Percentiles rank a stretch among this genome's conserved stretches.
Evolutionary conservation across 2,113 vertebrate species (phyloP).

Genomic region (Guaruba guarouba): DNA sequence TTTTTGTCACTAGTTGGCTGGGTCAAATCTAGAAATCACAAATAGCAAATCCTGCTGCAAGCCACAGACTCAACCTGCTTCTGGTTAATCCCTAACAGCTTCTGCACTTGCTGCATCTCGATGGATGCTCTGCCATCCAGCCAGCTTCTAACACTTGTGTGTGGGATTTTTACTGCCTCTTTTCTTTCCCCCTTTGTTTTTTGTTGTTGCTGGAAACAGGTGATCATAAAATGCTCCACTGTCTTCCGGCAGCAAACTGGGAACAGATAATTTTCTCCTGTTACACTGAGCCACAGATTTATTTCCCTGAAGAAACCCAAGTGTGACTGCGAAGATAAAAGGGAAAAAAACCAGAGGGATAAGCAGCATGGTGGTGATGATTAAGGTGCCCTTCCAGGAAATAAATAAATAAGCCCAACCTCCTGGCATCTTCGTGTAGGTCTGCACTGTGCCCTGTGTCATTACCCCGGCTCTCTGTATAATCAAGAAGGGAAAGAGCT

Average conservation of each 20-base stretch:
- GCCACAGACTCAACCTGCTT: not conserved
- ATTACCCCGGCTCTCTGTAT: not conserved
- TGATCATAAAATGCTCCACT: not conserved
- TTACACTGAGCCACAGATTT: not conserved
- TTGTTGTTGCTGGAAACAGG: not conserved
- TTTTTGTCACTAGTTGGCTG: not conserved
- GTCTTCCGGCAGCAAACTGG: not conserved
- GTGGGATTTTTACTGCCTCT: not conserved
- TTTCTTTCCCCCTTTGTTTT: not conserved
- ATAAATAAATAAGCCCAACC: conserved; percentile 5
- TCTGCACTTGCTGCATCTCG: fast-evolving
- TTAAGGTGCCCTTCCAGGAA: conserved; percentile 28
- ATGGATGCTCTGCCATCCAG: not conserved
- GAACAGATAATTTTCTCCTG: not conserved
- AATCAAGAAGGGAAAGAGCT: not conserved
- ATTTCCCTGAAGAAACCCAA: conserved; percentile 16
- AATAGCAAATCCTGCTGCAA: not conserved
- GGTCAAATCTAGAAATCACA: not conserved
- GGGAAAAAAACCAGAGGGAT: not conserved
- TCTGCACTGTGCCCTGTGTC: not conserved
- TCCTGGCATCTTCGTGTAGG: not conserved
- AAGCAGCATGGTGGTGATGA: not conserved
- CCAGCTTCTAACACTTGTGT: not conserved
- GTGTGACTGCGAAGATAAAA: conserved; percentile 21
- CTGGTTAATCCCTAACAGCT: not conserved